phyloP scores from a whole-genome alignment of 2,113 vertebrate species.

The Scolopax mira region DNA sequence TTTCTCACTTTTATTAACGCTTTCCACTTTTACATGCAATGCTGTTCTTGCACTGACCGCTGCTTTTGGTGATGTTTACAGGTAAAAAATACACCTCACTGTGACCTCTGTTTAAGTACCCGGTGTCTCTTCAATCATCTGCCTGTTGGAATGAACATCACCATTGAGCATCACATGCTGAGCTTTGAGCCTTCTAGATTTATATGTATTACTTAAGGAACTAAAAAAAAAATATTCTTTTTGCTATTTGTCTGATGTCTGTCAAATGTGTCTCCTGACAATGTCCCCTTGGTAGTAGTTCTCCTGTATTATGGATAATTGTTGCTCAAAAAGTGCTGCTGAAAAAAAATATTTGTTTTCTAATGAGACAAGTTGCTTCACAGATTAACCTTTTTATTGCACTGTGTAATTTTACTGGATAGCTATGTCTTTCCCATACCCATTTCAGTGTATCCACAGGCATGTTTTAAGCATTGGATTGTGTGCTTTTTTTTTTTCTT shows the following conservation, averaged over 20 bases:
- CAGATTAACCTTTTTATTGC: background rate
- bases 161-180: background rate
- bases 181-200: background rate
- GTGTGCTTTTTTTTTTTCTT: background rate
- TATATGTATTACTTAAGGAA: background rate
- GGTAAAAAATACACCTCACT: background rate
- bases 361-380: background rate
- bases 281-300: background rate
- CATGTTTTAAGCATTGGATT: background rate
- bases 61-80: background rate
- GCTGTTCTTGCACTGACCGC: background rate
- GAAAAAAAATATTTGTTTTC: background rate
- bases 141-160: fast-evolving
- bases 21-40: background rate
- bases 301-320: background rate
- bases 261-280: background rate
- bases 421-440: background rate
- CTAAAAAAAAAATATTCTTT: background rate
- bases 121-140: background rate
- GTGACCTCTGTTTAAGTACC: background rate
- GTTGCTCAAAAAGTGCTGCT: background rate
- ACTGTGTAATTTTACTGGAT: background rate
- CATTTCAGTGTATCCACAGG: background rate
- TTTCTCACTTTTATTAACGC: background rate
- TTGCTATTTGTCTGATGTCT: background rate